Evolutionary conservation across 2,113 vertebrate species (phyloP), one percentile per base, ranked within the genome.

Genomic region (Rutilus rutilus): DNA sequence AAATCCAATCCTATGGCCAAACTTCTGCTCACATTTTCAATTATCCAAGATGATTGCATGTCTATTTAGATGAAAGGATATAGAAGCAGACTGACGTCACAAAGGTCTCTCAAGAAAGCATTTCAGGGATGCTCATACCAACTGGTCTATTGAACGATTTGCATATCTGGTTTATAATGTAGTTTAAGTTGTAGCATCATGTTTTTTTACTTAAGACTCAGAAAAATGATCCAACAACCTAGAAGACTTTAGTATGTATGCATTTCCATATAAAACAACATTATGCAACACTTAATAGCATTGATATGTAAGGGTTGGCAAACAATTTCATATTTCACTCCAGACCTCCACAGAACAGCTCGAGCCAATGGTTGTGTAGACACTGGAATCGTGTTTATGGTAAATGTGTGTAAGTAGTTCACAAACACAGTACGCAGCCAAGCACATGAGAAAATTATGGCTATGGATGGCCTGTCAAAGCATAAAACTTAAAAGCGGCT

Each of bases 241-340:
- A 67, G 15, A 33, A 69, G 30, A 69, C 30, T 50, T 15, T 7
- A 54, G 15, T 5, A 54, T 54, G 1, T 71, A 71, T 71, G 36
- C 21, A 42, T 71, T 71, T 73, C 69, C 45, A 77, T 30, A 54
- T 50, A 77, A 10, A 77, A 52, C 39, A 52, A 52, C 45, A 76
- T 30, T 47, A 52, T 9, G n/a, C n/a, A 25, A 50, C 23, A 27
- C 14, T 25, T n/a, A 15, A 82, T 23, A 73, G 27, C 52, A 59
- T 7, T 11, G 69, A 77, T 84, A 89, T 88, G 86, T 88, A 91
- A 92, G 91, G 90, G 90, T 90, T 85, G 91, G 91, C 90, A 92
- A 91, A 91, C 91, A 88, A 79, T 85, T 89, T 88, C 85, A 88
- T 74, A 89, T 90, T 89, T 87, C 87, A 90, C 39, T 82, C 85